Evolutionary conservation across 2,888 invertebrate species (phyloP).

Genomic region (Arenicola marina): DNA sequence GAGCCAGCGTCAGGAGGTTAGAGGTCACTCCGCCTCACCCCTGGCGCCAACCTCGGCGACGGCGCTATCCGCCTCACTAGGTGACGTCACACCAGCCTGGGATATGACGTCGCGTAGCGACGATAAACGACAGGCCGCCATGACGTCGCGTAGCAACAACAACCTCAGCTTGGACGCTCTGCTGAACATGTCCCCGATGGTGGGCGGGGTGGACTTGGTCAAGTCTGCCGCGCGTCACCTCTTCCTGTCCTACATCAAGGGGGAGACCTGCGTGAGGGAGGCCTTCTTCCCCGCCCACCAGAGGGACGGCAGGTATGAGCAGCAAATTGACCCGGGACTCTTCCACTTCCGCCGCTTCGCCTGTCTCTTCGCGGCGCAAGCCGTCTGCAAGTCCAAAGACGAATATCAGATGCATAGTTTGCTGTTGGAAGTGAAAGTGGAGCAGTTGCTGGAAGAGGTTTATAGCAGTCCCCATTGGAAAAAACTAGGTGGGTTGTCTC

Average conservation of each 20-base stretch:
- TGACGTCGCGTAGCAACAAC: no score
- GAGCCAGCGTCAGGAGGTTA: no score
- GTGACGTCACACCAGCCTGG: no score
- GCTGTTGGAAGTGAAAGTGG: slow-evolving; percentile 41
- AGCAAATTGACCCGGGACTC: slow-evolving; percentile 17
- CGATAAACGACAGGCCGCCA: no score
- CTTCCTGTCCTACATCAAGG: slow-evolving; percentile 45
- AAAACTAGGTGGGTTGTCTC: slow-evolving; percentile 48
- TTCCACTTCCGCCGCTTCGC: slow-evolving; percentile 50
- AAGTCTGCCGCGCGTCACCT: slow-evolving; percentile 46
- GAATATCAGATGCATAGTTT: slow-evolving; percentile 45
- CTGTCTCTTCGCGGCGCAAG: slow-evolving; percentile 44
- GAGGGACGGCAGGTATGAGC: slow-evolving; percentile 28
- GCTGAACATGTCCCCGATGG: slow-evolving; percentile 44
- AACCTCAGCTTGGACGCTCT: slow-evolving; percentile 48
- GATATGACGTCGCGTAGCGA: no score
- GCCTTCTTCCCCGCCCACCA: slow-evolving; percentile 47
- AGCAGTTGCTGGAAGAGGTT: slow-evolving; percentile 41
- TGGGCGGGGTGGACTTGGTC: slow-evolving; percentile 44
- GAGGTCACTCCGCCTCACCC: no score
- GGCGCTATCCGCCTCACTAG: no score
- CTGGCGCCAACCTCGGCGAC: no score
- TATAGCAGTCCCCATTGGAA: slow-evolving; percentile 55
- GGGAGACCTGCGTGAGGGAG: slow-evolving; percentile 43
- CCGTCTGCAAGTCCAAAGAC: slow-evolving; percentile 44